These are phyloP conservation scores for Aurelia sp. DNA, from an alignment of 30 jellyfish, hydroid and myxozoan species.

Conservation along the genomic window DNA sequence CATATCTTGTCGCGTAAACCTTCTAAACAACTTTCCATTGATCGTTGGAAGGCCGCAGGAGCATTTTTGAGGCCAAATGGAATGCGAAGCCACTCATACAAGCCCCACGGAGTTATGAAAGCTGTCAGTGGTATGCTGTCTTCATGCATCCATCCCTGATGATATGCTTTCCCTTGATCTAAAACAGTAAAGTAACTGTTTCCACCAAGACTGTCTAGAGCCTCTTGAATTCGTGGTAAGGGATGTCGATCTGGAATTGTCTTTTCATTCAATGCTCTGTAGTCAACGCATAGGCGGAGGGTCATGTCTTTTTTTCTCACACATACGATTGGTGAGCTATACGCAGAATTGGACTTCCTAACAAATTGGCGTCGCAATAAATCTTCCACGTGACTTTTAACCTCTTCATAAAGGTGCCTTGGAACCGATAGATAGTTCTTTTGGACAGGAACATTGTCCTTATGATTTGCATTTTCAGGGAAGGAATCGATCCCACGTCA, in stretches of 20 bases:
- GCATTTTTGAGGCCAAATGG: constrained; percentile 67
- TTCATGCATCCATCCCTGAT: constrained; percentile 49
- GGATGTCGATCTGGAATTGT: constrained; percentile 39
- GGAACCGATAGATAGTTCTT: background rate
- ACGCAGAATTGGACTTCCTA: constrained; percentile 12
- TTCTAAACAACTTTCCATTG: constrained; percentile 34
- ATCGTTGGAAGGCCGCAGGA: constrained; percentile 69
- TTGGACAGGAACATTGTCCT: background rate
- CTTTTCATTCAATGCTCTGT: constrained; percentile 5
- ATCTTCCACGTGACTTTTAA: too few species aligned
- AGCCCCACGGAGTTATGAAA: constrained; percentile 73
- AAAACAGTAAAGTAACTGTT: constrained; percentile 24
- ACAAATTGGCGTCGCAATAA: too few species aligned
- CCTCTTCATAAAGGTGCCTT: background rate
- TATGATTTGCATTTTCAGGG: background rate
- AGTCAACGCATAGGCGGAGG: constrained; percentile 3
- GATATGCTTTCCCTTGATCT: constrained; percentile 50
- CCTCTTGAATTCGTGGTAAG: constrained; percentile 34
- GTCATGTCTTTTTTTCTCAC: constrained; percentile 1
- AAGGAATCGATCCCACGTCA: constrained; percentile 35
- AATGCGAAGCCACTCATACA: constrained; percentile 63
- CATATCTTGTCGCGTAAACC: constrained; percentile 49
- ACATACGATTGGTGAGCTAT: background rate
- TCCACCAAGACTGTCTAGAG: constrained; percentile 42
- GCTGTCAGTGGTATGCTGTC: constrained; percentile 47